Percentiles rank a stretch among this genome's conserved stretches.
phyloP scores from a whole-genome alignment of 2,888 invertebrate genomes.

The Polyommatus icarus region DNA sequence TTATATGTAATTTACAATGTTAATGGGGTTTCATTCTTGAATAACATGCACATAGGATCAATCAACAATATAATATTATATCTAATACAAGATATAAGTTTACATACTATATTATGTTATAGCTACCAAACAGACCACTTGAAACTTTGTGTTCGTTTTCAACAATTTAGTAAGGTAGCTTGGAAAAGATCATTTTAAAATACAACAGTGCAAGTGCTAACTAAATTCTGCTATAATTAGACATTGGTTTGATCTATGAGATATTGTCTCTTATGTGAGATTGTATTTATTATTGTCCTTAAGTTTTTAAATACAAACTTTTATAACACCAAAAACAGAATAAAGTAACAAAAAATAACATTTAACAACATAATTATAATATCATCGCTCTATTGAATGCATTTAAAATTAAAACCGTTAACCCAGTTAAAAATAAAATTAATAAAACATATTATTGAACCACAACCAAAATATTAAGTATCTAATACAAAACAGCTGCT shows the following conservation, averaged over 20 bases:
- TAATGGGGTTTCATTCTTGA: background rate
- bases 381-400: background rate
- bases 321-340: background rate
- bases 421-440: conserved; percentile 25
- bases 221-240: background rate
- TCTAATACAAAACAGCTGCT: conserved; percentile 14
- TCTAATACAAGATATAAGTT: background rate
- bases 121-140: background rate
- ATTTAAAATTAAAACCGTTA: background rate
- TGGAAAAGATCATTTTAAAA: background rate
- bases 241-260: background rate
- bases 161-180: background rate
- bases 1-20: background rate
- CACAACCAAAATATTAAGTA: conserved; percentile 20
- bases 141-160: no score
- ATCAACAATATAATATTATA: background rate
- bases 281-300: conserved; percentile 3
- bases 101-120: background rate
- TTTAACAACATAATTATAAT: background rate
- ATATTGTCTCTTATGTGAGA: background rate
- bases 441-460: background rate
- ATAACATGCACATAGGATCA: background rate
- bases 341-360: background rate
- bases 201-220: background rate
- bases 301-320: background rate